A percentile compares a stretch with the other conserved stretches of the same genome.
Evolutionary conservation across 2,797 vertebrate genomes (phyloP).

Genomic region (Enteromius afrohamiltoni): DNA sequence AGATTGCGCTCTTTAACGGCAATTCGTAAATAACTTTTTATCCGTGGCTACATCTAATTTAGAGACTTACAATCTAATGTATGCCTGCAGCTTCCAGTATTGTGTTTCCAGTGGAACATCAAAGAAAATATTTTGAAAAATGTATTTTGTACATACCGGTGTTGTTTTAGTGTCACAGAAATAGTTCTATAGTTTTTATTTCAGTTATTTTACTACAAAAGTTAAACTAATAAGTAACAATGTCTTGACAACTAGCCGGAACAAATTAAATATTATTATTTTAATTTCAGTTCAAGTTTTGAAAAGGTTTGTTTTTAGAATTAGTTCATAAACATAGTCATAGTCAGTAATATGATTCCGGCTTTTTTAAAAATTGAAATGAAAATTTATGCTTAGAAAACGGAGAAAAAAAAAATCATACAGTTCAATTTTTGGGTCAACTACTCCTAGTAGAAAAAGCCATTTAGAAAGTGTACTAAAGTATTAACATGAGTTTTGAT

Average conservation of each 20-base stretch:
- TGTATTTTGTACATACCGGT: background rate
- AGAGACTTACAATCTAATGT: constrained; percentile 10
- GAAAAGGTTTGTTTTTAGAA: background rate
- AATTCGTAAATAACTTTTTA: constrained; percentile 38
- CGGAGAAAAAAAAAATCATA: background rate
- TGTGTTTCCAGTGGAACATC: background rate
- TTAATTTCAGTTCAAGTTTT: too few relatives aligned
- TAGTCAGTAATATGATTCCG: background rate
- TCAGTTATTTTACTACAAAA: background rate
- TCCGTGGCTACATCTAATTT: constrained; percentile 14
- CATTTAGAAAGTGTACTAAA: background rate
- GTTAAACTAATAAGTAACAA: background rate
- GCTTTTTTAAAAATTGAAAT: background rate
- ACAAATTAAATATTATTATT: too few relatives aligned
- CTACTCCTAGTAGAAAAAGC: background rate
- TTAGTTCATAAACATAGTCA: background rate
- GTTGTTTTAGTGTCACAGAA: background rate
- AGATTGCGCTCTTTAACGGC: constrained; percentile 59
- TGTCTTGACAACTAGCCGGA: background rate
- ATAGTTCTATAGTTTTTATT: too few relatives aligned
- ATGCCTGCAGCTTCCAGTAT: background rate
- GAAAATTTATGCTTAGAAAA: background rate
- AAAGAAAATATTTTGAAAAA: background rate
- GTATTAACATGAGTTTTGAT: constrained; percentile 4
- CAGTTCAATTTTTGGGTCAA: background rate